Evolutionary conservation across 1,140 invertebrate genomes (phyloP).

Genomic region (Heliconius congener): DNA sequence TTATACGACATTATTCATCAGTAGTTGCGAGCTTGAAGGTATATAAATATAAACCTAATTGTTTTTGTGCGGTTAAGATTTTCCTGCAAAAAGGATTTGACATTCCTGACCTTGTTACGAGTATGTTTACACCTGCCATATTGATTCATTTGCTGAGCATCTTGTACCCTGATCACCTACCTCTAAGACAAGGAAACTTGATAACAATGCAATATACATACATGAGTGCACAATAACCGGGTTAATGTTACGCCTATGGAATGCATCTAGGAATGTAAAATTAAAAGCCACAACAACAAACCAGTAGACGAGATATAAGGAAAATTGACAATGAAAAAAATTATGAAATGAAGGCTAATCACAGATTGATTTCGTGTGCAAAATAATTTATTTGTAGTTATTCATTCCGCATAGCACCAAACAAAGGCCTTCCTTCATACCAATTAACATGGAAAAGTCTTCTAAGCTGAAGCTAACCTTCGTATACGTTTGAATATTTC

Average conservation of each 20-base stretch:
- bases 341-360: no score
- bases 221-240: conserved; percentile 15
- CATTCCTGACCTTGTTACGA: conserved; percentile 2
- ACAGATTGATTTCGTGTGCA: no score
- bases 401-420: not conserved
- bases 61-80: not conserved
- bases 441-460: conserved; percentile 29
- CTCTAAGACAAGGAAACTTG: conserved; percentile 25
- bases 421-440: conserved; percentile 20
- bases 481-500: conserved; percentile 34
- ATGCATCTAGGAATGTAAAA: conserved; percentile 23
- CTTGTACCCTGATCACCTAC: conserved; percentile 9
- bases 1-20: not conserved
- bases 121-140: not conserved
- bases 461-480: conserved; percentile 32
- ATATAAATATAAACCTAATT: not conserved
- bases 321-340: not conserved
- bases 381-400: not conserved
- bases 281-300: conserved; percentile 16
- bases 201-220: conserved; percentile 19
- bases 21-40: not conserved
- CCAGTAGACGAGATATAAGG: not conserved
- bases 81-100: not conserved
- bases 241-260: conserved; percentile 18
- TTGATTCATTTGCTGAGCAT: conserved; percentile 2